A percentile compares a stretch with the other conserved stretches of the same genome.
phyloP scores from a whole-genome alignment of 2,888 invertebrate species.

The Lasioglossum figueresi region DNA sequence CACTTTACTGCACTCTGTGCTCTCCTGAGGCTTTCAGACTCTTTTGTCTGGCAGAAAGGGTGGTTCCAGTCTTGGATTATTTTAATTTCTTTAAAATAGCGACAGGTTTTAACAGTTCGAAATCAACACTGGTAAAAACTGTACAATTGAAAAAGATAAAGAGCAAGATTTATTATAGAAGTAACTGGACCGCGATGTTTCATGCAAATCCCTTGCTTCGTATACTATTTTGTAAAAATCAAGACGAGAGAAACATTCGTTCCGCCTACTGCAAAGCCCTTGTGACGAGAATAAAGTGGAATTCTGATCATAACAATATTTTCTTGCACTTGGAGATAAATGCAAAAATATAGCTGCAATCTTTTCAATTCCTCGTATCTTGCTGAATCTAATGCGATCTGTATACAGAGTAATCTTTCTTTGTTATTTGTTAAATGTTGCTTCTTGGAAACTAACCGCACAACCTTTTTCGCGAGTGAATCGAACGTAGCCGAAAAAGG shows the following conservation, averaged over 20 bases:
- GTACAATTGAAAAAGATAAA: neutral
- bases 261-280: neutral
- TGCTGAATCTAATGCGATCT: neutral
- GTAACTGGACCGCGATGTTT: neutral
- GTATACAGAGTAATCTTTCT: neutral
- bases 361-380: neutral
- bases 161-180: neutral
- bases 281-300: neutral
- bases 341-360: neutral
- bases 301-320: neutral
- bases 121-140: neutral
- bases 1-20: neutral
- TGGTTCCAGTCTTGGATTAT: neutral
- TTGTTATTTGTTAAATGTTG: neutral
- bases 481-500: neutral
- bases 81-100: neutral
- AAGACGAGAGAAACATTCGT: neutral
- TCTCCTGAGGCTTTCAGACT: neutral
- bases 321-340: neutral
- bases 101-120: neutral
- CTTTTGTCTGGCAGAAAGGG: neutral
- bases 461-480: neutral
- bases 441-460: neutral
- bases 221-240: neutral
- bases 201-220: neutral